Evolutionary conservation across 2,113 vertebrate species (phyloP).

Genomic region (Channa argus): DNA sequence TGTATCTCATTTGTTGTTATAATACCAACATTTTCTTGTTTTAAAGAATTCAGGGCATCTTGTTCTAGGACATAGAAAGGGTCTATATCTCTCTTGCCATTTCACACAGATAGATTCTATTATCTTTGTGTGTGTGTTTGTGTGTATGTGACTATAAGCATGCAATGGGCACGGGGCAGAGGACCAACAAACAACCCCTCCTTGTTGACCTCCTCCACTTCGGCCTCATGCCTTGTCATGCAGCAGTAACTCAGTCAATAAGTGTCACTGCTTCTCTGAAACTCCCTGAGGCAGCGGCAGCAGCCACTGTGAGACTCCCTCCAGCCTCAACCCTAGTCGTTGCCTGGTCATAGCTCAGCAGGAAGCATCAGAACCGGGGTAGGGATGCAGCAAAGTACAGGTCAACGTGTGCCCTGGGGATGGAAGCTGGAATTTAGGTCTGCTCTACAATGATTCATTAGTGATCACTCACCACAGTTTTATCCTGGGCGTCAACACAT

Average conservation of each 20-base stretch:
- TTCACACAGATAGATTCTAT: constrained; percentile 54
- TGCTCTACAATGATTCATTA: constrained; percentile 25
- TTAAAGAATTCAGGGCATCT: not conserved
- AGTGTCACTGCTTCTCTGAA: constrained; percentile 41
- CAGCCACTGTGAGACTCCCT: constrained; percentile 17
- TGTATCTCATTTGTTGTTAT: not conserved
- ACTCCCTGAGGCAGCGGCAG: constrained; percentile 39
- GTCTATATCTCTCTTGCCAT: constrained; percentile 18
- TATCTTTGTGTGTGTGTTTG: constrained; percentile 42
- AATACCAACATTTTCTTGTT: not conserved
- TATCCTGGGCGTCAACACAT: not conserved
- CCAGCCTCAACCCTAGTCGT: constrained; percentile 12
- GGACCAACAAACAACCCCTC: constrained; percentile 36
- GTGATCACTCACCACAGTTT: constrained; percentile 13
- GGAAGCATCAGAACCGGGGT: constrained; percentile 41
- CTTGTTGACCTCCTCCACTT: constrained; percentile 46
- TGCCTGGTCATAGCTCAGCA: constrained; percentile 37
- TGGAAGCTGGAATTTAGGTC: constrained; percentile 47
- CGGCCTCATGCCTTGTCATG: constrained; percentile 34
- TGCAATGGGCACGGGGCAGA: constrained; percentile 26
- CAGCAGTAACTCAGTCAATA: constrained; percentile 66
- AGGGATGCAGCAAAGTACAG: constrained; percentile 46
- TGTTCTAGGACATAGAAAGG: not conserved
- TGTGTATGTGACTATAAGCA: constrained; percentile 36
- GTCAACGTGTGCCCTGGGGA: constrained; percentile 63